These are phyloP conservation scores for Gastracanthus pulcherrimus DNA, from an alignment of 2,888 invertebrate genomes.

Conservation along the genomic window DNA sequence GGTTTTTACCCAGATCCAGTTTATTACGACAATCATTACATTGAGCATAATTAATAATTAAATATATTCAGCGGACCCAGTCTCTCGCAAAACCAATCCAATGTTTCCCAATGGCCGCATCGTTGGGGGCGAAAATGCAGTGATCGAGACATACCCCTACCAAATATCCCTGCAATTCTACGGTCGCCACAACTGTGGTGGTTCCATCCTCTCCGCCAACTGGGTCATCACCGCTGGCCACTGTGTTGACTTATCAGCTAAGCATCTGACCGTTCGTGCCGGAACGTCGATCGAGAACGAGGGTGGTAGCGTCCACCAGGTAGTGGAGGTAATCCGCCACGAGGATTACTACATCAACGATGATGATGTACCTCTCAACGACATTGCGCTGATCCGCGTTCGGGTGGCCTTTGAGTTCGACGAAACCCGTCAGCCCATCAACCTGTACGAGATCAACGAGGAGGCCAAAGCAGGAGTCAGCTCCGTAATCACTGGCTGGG, in stretches of 20 bases:
- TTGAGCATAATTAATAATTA: too few relatives aligned
- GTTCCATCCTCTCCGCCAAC: conserved; percentile 78
- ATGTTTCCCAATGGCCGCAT: conserved; percentile 70
- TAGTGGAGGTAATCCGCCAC: conserved; percentile 56
- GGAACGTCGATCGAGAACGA: conserved; percentile 33
- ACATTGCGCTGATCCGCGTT: conserved; percentile 80
- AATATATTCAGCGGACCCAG: neutral
- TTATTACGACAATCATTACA: too few relatives aligned
- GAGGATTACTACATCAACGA: conserved; percentile 23
- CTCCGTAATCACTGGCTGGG: neutral
- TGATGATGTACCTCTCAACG: conserved; percentile 67
- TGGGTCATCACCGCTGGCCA: conserved; percentile 78
- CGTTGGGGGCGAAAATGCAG: conserved; percentile 78
- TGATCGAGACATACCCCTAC: conserved; percentile 78
- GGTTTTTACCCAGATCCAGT: too few relatives aligned
- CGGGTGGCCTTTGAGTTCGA: neutral
- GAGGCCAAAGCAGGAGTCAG: neutral
- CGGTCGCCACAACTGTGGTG: conserved; percentile 78
- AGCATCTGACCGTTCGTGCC: neutral
- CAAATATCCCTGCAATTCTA: conserved; percentile 76
- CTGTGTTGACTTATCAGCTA: conserved; percentile 62
- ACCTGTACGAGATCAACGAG: neutral
- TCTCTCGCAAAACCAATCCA: neutral
- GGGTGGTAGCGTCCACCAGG: conserved; percentile 57
- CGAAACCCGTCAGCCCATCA: conserved; percentile 7